Evolutionary conservation across 2,113 vertebrate species (phyloP), one percentile per base, ranked within the genome.

Genomic region (Psittacus erithacus): DNA sequence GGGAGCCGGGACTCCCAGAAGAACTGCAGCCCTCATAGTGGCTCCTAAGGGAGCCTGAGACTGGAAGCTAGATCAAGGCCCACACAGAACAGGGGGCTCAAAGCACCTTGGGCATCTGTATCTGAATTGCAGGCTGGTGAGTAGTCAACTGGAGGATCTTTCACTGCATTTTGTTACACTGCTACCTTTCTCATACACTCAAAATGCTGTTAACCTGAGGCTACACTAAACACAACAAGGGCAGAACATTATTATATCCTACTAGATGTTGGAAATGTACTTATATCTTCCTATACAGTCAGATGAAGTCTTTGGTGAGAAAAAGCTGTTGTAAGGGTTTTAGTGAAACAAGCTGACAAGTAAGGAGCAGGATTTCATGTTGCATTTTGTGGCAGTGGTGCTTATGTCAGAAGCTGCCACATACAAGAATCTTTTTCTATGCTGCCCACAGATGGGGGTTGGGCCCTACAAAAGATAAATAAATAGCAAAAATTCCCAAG

Each of bases 151-250:
- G 18, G 33, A 8, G 11, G 8, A 62, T 65, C 41, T 25, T 87
- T 38, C 9, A 2, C 16, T 0, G 0, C 5, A 1, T 50, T 80
- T 80, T 22, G 10, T 86, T 78, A 31, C 3, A 0, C 81, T 76
- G 24, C 35, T 57, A 85, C 43, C 31, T 79, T 69, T 65, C 60
- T 63, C 43, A 50, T 33, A 59, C 6, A 3, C 38, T 49, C n/a
- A 19, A 65, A 91, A 43, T 5, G 13, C 22, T 69, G 52, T 23
- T 84, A 90, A 75, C n/a, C 31, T 0, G 3, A 63, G 76, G 63
- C 68, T 88, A 19, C 79, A 4, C 33, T 18, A 57, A 38, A 59
- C 28, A 67, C 43, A 39, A 27, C 18, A 85, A 67, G 39, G 60
- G 67, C 38, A 55, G 71, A 76, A n/a, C 6, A 20, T 82, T 35